These are phyloP conservation scores for Zoanthus solanderi DNA, from an alignment of 92 coral and sea anemone genomes.

Conservation along the genomic window DNA sequence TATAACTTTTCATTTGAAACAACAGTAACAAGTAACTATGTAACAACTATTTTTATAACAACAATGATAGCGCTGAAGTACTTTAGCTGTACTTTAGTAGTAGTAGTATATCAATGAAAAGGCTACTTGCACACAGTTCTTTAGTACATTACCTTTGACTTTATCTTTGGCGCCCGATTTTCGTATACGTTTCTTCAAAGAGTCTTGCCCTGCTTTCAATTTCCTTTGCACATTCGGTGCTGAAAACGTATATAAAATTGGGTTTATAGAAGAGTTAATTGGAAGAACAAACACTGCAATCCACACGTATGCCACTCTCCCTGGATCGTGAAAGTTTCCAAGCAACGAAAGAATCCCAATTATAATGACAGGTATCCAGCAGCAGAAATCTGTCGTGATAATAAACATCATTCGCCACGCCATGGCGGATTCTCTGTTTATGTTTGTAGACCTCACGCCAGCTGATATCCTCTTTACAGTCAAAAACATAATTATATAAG, in stretches of 20 bases:
- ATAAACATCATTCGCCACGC: slow-evolving; percentile 80
- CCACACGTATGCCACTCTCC: slow-evolving; percentile 26
- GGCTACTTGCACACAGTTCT: no score
- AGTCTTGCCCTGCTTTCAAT: neutral
- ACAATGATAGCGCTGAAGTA: no score
- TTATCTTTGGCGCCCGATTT: neutral
- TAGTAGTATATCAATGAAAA: no score
- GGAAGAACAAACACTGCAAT: slow-evolving; percentile 53
- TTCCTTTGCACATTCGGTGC: slow-evolving; percentile 20
- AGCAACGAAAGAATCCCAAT: slow-evolving; percentile 4
- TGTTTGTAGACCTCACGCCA: slow-evolving; percentile 77
- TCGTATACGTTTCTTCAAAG: neutral
- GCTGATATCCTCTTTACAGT: slow-evolving; percentile 66
- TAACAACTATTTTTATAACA: no score
- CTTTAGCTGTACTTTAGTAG: no score
- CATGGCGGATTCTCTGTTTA: slow-evolving; percentile 75
- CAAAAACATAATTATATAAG: slow-evolving; percentile 77
- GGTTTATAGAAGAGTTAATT: slow-evolving; percentile 46
- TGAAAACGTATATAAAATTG: slow-evolving; percentile 43
- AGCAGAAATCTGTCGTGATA: slow-evolving; percentile 24
- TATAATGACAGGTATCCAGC: slow-evolving; percentile 93
- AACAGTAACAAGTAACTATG: no score
- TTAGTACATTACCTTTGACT: neutral
- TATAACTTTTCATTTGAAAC: no score
- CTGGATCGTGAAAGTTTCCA: slow-evolving; percentile 20